Evolutionary conservation across 2,797 vertebrate genomes (phyloP), one percentile per base, ranked within the genome.

Genomic region (Phrynocephalus guinanensis): DNA sequence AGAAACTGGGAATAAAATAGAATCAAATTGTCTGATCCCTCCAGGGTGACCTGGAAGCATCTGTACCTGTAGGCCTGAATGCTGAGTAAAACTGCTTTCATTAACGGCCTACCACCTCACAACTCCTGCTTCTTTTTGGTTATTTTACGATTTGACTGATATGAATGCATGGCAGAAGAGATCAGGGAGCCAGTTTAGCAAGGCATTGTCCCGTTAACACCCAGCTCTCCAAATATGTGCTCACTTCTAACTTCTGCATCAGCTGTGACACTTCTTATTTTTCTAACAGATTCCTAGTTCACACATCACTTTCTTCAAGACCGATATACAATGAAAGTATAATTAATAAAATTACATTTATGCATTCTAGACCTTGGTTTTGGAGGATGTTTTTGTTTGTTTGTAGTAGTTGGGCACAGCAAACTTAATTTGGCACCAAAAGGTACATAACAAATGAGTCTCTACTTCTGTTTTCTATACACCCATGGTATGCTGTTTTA

Each of bases 401-500:
- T n/a, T 84, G 48, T n/a, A n/a, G 30, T 78, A 52, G 33, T 71
- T 71, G 44, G 26, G 4, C 44, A 30, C 30, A 79, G 73, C 7
- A 38, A n/a, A 18, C 24, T 10, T 38, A 63, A 7, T 56, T 26
- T 24, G 11, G 79, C 66, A 1, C 0, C 3, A 30, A 0, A 5
- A 79, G 38, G 75, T 67, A 48, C 80, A 11, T 71, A 56, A 16
- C 0, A 44, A 88, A 75, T 18, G 1, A 0, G 22, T 33, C 15
- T 63, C 56, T 0, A 33, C 28, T 2, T 20, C 15, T 0, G 26
- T 26, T 1, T 6, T 44, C 77, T 79, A 24, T 16, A 56, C 0
- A 0, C 0, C 0, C 0, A 24, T 6, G 24, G 44, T 0, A 30
- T 0, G 0, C 22, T 50, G 33, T 11, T 80, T 94, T 98, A 99